These are phyloP conservation scores for Centropus unirufus DNA, from an alignment of 2,113 vertebrate species.

Conservation along the genomic window DNA sequence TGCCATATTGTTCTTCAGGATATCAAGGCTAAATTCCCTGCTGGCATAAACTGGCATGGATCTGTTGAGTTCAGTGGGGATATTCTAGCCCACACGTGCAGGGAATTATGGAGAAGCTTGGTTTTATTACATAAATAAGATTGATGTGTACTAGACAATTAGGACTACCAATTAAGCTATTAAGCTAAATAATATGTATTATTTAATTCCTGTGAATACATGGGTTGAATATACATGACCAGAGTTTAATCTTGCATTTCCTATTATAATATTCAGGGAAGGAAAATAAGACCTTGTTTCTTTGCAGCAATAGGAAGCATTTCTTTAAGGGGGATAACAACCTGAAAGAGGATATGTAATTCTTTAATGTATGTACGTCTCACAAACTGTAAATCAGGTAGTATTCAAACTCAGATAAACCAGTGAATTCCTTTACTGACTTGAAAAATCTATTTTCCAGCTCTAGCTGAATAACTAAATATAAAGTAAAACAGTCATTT, in stretches of 20 bases:
- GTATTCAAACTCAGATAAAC: not conserved
- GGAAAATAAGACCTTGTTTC: not conserved
- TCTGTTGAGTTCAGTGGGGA: not conserved
- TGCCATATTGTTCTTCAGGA: constrained; percentile 9
- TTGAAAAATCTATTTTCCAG: not conserved
- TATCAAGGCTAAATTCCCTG: constrained; percentile 24
- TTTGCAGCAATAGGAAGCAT: not conserved
- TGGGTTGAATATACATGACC: not conserved
- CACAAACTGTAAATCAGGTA: not conserved
- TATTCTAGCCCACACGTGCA: not conserved
- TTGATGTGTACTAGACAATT: not conserved
- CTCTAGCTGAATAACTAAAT: not conserved
- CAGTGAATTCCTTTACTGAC: not conserved
- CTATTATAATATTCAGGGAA: not conserved
- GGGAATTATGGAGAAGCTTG: not conserved
- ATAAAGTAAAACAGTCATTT: not conserved
- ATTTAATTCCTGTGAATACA: not conserved
- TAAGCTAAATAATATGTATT: too few species aligned
- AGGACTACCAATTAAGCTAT: not conserved
- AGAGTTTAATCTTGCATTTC: not conserved
- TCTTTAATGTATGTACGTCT: not conserved
- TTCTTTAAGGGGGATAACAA: not conserved
- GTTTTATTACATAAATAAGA: constrained; percentile 1
- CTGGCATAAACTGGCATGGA: not conserved
- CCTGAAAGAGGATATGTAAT: not conserved